A percentile compares a stretch with the other conserved stretches of the same genome.
phyloP scores from a whole-genome alignment of 2,113 vertebrate genomes.

The Dicerorhinus sumatrensis region DNA sequence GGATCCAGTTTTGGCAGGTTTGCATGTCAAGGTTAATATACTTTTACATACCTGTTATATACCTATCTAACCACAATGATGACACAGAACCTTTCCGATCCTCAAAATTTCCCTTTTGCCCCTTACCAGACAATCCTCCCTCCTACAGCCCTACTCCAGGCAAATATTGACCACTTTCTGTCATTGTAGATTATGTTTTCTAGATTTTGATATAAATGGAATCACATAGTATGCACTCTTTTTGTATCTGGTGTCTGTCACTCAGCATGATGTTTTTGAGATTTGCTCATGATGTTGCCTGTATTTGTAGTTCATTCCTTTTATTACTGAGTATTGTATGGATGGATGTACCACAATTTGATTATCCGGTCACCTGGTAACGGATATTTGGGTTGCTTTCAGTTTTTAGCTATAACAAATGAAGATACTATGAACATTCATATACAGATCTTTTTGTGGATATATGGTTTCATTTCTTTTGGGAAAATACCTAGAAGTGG shows the following conservation, averaged over 20 bases:
- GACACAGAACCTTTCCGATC: neutral
- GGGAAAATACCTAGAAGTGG: neutral
- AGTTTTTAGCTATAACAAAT: neutral
- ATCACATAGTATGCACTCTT: neutral
- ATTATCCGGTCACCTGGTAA: too few relatives aligned
- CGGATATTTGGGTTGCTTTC: neutral
- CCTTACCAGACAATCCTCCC: neutral
- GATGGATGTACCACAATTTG: neutral
- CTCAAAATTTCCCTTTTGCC: neutral
- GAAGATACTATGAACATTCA: neutral
- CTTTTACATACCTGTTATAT: neutral
- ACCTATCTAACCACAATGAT: neutral
- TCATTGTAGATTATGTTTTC: neutral
- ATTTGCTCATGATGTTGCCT: neutral
- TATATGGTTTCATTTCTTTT: neutral
- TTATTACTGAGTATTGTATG: neutral
- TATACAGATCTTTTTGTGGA: neutral
- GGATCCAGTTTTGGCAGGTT: neutral
- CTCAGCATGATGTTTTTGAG: neutral
- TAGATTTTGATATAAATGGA: neutral
- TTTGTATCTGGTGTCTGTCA: neutral
- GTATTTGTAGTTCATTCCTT: neutral
- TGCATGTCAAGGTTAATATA: neutral
- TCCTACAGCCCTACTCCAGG: too few relatives aligned
- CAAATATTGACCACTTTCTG: neutral